Conservation (phyloP, 1,140 invertebrate species). For the Pomacea maculata region DNA sequence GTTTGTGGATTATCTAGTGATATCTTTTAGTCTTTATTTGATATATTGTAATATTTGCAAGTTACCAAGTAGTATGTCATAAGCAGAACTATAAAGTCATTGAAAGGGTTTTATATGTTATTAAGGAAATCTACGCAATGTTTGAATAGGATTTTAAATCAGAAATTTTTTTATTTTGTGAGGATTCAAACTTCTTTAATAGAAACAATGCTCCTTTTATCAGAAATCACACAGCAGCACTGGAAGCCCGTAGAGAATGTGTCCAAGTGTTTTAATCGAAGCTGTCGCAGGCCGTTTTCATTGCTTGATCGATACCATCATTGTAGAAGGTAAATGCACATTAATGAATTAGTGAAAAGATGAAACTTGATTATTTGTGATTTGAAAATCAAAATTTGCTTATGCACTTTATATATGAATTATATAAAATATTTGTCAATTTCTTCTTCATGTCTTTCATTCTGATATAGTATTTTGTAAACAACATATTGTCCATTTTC, state of each 20-base stretch:
- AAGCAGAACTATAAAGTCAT: too few relatives aligned
- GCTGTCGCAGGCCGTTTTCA: conserved; percentile 42
- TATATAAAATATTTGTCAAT: too few relatives aligned
- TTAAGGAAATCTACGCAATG: too few relatives aligned
- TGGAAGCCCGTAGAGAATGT: conserved; percentile 35
- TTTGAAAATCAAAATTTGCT: background rate
- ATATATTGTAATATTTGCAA: too few relatives aligned
- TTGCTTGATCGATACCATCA: conserved; percentile 41
- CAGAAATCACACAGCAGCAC: conserved; percentile 48
- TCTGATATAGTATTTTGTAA: background rate
- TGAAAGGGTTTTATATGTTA: too few relatives aligned
- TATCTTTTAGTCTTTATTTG: too few relatives aligned
- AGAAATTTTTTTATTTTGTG: too few relatives aligned
- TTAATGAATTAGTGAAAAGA: background rate
- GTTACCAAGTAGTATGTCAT: too few relatives aligned
- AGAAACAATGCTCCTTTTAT: conserved; percentile 4
- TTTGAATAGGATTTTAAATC: too few relatives aligned
- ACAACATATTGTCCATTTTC: background rate
- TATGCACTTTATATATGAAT: background rate
- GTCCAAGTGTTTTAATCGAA: conserved; percentile 33
- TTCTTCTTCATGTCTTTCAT: too few relatives aligned
- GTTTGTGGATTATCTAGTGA: too few relatives aligned
- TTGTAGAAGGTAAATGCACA: conserved; percentile 30
- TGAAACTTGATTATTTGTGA: background rate
- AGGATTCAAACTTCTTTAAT: too few relatives aligned